A percentile compares a stretch with the other conserved stretches of the same genome.
phyloP scores from a whole-genome alignment of 92 coral and sea anemone species.

The Montipora capitata region DNA sequence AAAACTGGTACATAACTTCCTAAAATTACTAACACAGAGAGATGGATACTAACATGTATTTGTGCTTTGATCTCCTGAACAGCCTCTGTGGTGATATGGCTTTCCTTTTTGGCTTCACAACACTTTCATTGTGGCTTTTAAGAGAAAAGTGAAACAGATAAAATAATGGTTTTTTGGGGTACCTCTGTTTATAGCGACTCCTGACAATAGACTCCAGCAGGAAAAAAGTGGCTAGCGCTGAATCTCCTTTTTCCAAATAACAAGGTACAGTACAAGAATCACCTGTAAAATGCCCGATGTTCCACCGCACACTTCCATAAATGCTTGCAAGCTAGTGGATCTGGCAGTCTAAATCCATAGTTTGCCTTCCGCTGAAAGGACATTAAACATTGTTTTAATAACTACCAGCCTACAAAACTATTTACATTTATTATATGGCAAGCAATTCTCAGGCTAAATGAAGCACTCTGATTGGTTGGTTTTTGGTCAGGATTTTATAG shows the following conservation, averaged over 20 bases:
- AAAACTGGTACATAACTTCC: not conserved
- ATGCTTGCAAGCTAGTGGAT: slow-evolving; percentile 98
- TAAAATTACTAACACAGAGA: not conserved
- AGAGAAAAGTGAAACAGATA: not conserved
- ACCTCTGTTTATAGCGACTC: not conserved
- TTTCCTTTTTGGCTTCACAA: slow-evolving; percentile 79
- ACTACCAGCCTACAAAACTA: no score
- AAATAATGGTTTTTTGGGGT: not conserved
- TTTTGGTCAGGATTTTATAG: no score
- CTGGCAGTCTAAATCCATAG: slow-evolving; percentile 98
- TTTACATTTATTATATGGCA: no score
- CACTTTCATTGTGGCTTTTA: slow-evolving; percentile 50
- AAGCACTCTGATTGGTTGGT: no score
- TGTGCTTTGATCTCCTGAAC: slow-evolving; percentile 90
- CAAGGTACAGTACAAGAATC: not conserved
- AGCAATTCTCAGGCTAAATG: no score
- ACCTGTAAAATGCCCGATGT: slow-evolving; percentile 98
- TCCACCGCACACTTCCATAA: slow-evolving; percentile 99
- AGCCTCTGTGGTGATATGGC: slow-evolving; percentile 91
- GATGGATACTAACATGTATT: slow-evolving; percentile 79
- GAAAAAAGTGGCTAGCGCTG: no score
- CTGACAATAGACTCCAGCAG: no score
- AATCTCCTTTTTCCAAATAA: not conserved
- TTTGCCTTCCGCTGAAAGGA: slow-evolving; percentile 93
- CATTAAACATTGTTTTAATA: not conserved